phyloP scores from a whole-genome alignment of 2,113 vertebrate genomes.

The Paradisaea rubra region DNA sequence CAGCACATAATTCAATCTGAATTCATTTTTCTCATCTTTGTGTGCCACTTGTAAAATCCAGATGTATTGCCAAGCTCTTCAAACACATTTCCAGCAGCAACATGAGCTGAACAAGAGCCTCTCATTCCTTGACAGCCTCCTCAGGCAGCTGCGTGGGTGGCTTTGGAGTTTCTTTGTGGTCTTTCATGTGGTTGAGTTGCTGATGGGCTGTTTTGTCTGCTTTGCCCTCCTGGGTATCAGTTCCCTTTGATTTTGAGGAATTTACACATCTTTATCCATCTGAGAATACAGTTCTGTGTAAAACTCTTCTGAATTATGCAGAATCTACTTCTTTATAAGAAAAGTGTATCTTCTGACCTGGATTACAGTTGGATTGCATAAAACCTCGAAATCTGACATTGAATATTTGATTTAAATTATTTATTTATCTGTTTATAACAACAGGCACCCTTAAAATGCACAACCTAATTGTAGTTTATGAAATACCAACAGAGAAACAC shows the following conservation, averaged over 20 bases:
- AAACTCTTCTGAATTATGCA: slow-evolving; percentile 50
- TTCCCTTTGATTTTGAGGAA: slow-evolving; percentile 56
- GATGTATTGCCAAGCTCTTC: slow-evolving; percentile 48
- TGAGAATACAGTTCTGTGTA: slow-evolving; percentile 41
- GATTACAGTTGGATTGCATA: neutral
- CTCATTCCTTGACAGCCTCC: slow-evolving; percentile 57
- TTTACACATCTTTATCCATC: slow-evolving; percentile 58
- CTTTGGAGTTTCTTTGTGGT: slow-evolving; percentile 31
- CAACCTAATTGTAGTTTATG: neutral
- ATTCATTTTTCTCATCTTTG: slow-evolving; percentile 55
- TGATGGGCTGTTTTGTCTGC: slow-evolving; percentile 61
- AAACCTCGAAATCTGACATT: neutral
- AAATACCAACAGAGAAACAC: neutral
- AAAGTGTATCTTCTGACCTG: neutral
- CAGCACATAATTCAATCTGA: neutral
- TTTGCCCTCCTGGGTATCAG: slow-evolving; percentile 53
- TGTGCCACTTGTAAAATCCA: slow-evolving; percentile 49
- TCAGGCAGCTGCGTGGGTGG: slow-evolving; percentile 57
- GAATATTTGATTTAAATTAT: neutral
- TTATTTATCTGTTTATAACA: neutral
- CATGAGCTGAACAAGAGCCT: slow-evolving; percentile 33
- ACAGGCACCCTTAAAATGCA: neutral
- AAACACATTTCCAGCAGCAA: slow-evolving; percentile 54
- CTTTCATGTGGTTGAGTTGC: slow-evolving; percentile 69
- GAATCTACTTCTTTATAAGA: slow-evolving; percentile 28